Evolutionary conservation across 2,888 invertebrate genomes (phyloP).

Genomic region (Herminia tarsipennalis): DNA sequence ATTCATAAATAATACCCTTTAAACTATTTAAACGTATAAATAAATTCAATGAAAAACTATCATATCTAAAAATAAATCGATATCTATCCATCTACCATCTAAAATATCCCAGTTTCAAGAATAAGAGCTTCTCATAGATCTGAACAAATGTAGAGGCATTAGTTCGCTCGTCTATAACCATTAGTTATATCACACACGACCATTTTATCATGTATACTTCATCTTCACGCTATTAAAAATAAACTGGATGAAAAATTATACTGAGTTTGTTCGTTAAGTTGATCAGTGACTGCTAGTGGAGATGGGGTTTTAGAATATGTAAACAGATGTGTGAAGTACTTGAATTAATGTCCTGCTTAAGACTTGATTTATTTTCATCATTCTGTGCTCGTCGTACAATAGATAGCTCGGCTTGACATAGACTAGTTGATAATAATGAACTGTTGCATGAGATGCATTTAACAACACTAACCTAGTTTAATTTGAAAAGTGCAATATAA

Average conservation of each 20-base stretch:
- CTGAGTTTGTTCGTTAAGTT: background rate
- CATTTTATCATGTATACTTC: slow-evolving; percentile 50
- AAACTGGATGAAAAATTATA: slow-evolving; percentile 25
- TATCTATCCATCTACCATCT: slow-evolving; percentile 4
- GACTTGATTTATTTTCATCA: background rate
- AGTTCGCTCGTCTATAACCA: slow-evolving; percentile 53
- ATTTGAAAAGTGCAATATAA: too few relatives aligned
- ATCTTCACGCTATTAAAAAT: slow-evolving; percentile 35
- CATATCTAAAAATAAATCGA: slow-evolving; percentile 7
- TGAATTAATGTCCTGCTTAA: background rate
- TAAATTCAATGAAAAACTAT: background rate
- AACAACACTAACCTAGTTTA: too few relatives aligned
- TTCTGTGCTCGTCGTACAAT: too few relatives aligned
- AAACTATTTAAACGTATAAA: too few relatives aligned
- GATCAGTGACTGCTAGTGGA: slow-evolving; percentile 5
- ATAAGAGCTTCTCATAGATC: slow-evolving; percentile 10
- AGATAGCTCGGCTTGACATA: too few relatives aligned
- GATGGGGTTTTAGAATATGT: background rate
- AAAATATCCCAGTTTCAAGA: slow-evolving; percentile 10
- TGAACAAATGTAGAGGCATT: slow-evolving; percentile 59
- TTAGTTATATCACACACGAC: slow-evolving; percentile 49
- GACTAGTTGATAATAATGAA: too few relatives aligned
- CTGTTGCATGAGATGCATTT: too few relatives aligned
- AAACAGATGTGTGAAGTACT: background rate
- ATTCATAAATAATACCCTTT: too few relatives aligned